Evolutionary conservation across 2,888 invertebrate species (phyloP), one percentile per base, ranked within the genome.

Genomic region (Escarpia spicata): DNA sequence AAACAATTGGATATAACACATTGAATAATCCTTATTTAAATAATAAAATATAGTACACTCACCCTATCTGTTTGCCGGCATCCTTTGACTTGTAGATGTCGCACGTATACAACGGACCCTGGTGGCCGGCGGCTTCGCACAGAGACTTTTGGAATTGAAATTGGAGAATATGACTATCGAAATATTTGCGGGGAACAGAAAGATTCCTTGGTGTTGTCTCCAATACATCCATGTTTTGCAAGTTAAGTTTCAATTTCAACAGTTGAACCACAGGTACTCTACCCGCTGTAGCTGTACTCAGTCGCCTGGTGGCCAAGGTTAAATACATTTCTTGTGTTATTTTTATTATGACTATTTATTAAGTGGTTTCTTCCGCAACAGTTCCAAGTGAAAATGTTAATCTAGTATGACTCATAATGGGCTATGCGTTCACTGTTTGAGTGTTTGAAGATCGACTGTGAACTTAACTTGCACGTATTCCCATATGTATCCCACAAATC

Each of bases 141-240:
- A 99, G 97, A 0, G 98, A 97, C 60, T 98, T 97, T 97, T 98
- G 98, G 92, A 99, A 97, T 97, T 99, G 99, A 97, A 99, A 99
- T 97, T 99, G 99, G 31, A 99, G 97, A 15, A 99, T 97, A 9
- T 98, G 98, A 95, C 98, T 98, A 94, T 99, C 98, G 97, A 99
- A 99, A 97, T 99, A 99, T 97, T 99, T 98, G 96, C 90, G 94
- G n/a, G 19, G 26, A 26, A 4, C 3, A 19, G 75, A 75, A 75
- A 75, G 6, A 26, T 26, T 75, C 9, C 52, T 12, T 15, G 8
- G 52, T 52, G 52, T 52, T 52, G 9, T 52, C 0, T 9, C 52
- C 9, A 52, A 52, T 52, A 52, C 10, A 52, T 52, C 52, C 52
- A 52, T 15, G 52, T 52, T 12, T 12, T 52, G 8, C 52, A 52